Conservation (phyloP, 2,888 invertebrate genomes). For the Taenaris catops region DNA sequence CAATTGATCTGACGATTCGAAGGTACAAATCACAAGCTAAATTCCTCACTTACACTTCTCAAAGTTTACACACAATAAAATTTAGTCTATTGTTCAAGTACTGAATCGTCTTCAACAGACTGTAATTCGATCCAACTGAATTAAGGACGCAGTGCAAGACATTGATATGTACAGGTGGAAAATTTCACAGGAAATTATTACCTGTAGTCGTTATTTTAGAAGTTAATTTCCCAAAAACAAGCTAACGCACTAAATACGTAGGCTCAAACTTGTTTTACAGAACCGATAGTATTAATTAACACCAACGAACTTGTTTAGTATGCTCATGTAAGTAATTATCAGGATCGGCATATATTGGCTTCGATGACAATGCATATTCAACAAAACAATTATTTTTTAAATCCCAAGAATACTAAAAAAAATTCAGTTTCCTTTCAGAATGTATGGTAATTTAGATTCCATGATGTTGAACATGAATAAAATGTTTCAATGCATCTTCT, state of each 20-base stretch:
- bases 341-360: conserved; percentile 3
- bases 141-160: conserved; percentile 53
- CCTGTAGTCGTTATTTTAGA: conserved; percentile 34
- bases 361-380: too few species aligned
- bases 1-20: too few species aligned
- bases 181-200: conserved; percentile 37
- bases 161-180: conserved; percentile 31
- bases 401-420: too few species aligned
- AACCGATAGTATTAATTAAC: conserved; percentile 62
- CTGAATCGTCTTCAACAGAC: conserved; percentile 23
- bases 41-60: too few species aligned
- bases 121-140: conserved; percentile 49
- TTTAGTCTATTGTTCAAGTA: conserved; percentile 6
- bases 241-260: conserved; percentile 28
- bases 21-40: too few species aligned
- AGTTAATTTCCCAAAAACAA: conserved; percentile 31
- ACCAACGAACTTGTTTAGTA: conserved; percentile 32
- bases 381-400: too few species aligned
- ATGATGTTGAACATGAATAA: too few species aligned
- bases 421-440: too few species aligned
- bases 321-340: conserved; percentile 12
- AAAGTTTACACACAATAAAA: not conserved
- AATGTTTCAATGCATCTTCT: too few species aligned
- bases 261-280: conserved; percentile 55
- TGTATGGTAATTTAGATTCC: too few species aligned